phyloP scores from a whole-genome alignment of 2,113 vertebrate genomes.

The Pungitius pungitius region DNA sequence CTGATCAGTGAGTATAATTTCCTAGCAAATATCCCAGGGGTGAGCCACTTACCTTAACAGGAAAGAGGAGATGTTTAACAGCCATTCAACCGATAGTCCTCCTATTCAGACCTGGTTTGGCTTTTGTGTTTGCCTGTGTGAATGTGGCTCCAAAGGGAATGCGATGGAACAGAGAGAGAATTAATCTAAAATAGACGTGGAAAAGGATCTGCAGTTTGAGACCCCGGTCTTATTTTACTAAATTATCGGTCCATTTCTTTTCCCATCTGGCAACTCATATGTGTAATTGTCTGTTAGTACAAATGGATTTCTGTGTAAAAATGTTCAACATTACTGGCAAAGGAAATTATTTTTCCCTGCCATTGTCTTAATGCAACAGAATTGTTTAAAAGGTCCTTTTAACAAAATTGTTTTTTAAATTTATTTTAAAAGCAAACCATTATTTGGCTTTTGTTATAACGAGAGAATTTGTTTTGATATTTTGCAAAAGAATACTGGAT shows the following conservation, averaged over 20 bases:
- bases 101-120: constrained; percentile 55
- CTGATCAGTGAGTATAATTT: constrained; percentile 83
- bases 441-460: constrained; percentile 36
- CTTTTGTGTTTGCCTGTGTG: constrained; percentile 57
- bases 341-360: constrained; percentile 26
- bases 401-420: constrained; percentile 5
- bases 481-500: constrained; percentile 22
- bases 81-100: constrained; percentile 63
- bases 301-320: constrained; percentile 61
- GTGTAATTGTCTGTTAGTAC: constrained; percentile 60
- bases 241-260: constrained; percentile 66
- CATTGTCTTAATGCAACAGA: constrained; percentile 47
- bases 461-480: constrained; percentile 46
- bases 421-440: constrained; percentile 52
- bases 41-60: constrained; percentile 79
- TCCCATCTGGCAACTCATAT: constrained; percentile 61
- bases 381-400: constrained; percentile 59
- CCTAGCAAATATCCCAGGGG: constrained; percentile 77
- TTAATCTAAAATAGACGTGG: constrained; percentile 59
- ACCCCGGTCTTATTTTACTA: constrained; percentile 55
- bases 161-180: constrained; percentile 43
- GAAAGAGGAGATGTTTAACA: constrained; percentile 77
- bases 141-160: constrained; percentile 66
- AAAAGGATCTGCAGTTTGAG: constrained; percentile 49
- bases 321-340: constrained; percentile 26